Evolutionary conservation across 2,888 invertebrate species (phyloP).

Genomic region (Helicoverpa assulta): DNA sequence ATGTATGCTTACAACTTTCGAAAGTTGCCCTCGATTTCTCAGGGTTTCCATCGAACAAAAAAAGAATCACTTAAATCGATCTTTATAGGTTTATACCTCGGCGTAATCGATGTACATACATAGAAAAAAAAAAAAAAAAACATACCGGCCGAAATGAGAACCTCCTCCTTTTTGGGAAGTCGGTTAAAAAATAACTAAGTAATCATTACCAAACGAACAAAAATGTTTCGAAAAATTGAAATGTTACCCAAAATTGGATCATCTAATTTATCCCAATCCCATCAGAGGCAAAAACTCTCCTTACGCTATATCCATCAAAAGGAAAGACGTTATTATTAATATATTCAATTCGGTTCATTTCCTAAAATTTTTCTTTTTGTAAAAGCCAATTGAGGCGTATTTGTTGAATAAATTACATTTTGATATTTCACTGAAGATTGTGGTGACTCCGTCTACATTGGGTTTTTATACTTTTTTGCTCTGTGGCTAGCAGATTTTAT

Average conservation of each 20-base stretch:
- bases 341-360: constrained; percentile 59
- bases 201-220: too few relatives aligned
- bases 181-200: too few relatives aligned
- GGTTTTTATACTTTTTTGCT: constrained; percentile 37
- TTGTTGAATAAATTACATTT: constrained; percentile 63
- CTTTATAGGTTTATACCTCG: too few relatives aligned
- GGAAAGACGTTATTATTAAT: constrained; percentile 49
- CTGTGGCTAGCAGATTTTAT: constrained; percentile 47
- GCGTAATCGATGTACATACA: too few relatives aligned
- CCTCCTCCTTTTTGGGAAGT: too few relatives aligned
- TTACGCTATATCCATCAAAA: constrained; percentile 27
- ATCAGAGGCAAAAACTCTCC: constrained; percentile 18
- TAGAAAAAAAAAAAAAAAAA: too few relatives aligned
- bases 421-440: constrained; percentile 57
- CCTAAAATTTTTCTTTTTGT: constrained; percentile 43
- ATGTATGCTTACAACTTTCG: too few relatives aligned
- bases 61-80: too few relatives aligned
- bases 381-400: constrained; percentile 54
- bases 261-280: constrained; percentile 14
- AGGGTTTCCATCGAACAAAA: too few relatives aligned
- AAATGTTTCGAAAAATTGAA: neutral
- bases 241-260: neutral
- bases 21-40: too few relatives aligned
- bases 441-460: constrained; percentile 14
- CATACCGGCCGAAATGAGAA: too few relatives aligned